Evolutionary conservation across 1,140 invertebrate species (phyloP).

Genomic region (Eumaeus atala): DNA sequence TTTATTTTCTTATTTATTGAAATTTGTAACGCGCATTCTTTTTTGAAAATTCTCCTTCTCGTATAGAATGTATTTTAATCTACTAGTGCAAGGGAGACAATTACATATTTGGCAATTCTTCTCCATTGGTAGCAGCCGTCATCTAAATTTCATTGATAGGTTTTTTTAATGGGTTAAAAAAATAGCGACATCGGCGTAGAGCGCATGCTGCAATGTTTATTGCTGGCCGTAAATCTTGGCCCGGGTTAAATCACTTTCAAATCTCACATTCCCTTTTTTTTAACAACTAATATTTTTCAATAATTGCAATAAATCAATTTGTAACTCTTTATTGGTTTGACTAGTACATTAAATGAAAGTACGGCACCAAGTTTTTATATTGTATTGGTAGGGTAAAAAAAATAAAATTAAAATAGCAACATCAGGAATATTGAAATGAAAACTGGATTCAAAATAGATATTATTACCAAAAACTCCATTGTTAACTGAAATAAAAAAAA

Average conservation of each 20-base stretch:
- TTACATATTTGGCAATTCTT: slow-evolving; percentile 23
- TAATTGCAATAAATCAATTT: slow-evolving; percentile 57
- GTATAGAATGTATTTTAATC: slow-evolving; percentile 24
- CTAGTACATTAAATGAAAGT: background rate
- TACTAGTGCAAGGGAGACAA: slow-evolving; percentile 33
- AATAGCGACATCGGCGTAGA: slow-evolving; percentile 59
- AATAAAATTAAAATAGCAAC: no score
- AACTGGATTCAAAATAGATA: no score
- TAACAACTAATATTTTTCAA: slow-evolving; percentile 31
- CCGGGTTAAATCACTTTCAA: slow-evolving; percentile 65
- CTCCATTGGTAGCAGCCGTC: slow-evolving; percentile 51
- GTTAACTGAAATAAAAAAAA: no score
- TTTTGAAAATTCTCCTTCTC: slow-evolving; percentile 35
- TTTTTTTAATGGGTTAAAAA: slow-evolving; percentile 70
- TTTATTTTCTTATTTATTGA: slow-evolving; percentile 71
- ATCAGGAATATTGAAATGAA: no score
- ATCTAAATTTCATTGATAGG: slow-evolving; percentile 59
- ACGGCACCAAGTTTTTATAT: no score
- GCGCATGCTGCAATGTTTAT: slow-evolving; percentile 62
- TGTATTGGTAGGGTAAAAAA: no score
- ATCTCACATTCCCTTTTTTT: slow-evolving; percentile 43
- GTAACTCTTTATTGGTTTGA: slow-evolving; percentile 25
- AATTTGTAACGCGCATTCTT: slow-evolving; percentile 64
- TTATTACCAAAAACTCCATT: no score
- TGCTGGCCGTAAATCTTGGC: slow-evolving; percentile 57